Percentiles rank a stretch among this genome's conserved stretches.
These are phyloP conservation scores for Agelaius tricolor DNA, from an alignment of 2,113 vertebrate species.

Conservation along the genomic window DNA sequence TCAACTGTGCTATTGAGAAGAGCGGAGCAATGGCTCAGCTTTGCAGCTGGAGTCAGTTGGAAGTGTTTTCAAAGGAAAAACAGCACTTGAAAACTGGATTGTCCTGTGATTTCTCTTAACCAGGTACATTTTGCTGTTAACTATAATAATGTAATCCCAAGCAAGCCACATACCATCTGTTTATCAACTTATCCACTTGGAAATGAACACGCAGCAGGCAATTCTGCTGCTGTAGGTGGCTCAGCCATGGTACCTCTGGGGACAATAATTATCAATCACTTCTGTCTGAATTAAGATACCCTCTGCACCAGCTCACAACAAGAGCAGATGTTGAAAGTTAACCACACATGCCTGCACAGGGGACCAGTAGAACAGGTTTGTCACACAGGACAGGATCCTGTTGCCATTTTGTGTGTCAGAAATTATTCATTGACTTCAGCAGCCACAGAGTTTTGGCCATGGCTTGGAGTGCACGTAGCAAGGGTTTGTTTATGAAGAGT, in stretches of 20 bases:
- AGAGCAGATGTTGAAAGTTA: not conserved
- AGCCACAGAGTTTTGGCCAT: not conserved
- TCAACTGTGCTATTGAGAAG: constrained; percentile 17
- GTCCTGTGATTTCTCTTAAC: constrained; percentile 1
- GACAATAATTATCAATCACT: rapidly evolving
- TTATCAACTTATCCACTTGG: not conserved
- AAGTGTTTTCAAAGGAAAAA: constrained; percentile 20
- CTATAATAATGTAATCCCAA: not conserved
- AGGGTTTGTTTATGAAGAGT: not conserved
- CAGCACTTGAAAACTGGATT: not conserved
- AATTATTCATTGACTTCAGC: not conserved
- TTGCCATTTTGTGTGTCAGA: not conserved
- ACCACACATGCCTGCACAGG: not conserved
- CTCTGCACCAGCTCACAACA: not conserved
- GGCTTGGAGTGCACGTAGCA: not conserved
- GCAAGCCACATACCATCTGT: not conserved
- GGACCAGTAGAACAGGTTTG: rapidly evolving
- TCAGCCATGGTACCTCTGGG: not conserved
- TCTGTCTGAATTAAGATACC: not conserved
- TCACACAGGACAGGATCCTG: not conserved
- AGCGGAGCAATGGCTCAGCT: not conserved
- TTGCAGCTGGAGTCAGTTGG: not conserved
- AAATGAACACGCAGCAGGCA: not conserved
- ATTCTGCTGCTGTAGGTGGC: not conserved
- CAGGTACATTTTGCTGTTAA: not conserved